A percentile compares a stretch with the other conserved stretches of the same genome.
Evolutionary conservation across 2,888 invertebrate species (phyloP).

Genomic region (Formica aserva): DNA sequence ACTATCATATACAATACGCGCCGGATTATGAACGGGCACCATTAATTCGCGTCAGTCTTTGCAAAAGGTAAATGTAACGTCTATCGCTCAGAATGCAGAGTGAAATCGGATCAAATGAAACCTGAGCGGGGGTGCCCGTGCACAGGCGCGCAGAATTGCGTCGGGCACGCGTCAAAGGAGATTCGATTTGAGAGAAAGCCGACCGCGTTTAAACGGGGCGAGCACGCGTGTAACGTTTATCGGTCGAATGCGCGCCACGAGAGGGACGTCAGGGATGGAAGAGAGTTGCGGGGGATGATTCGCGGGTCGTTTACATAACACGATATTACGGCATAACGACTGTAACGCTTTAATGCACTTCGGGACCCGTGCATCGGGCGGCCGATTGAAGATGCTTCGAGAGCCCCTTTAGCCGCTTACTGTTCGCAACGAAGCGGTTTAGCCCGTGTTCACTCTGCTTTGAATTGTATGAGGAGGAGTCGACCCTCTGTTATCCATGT

Average conservation of each 20-base stretch:
- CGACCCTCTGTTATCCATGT: not conserved
- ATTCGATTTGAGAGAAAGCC: slow-evolving; percentile 49
- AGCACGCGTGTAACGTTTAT: slow-evolving; percentile 56
- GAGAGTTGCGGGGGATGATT: slow-evolving; percentile 41
- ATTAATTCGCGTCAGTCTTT: slow-evolving; percentile 52
- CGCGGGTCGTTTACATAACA: slow-evolving; percentile 61
- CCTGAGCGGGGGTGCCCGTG: not conserved
- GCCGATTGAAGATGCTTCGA: slow-evolving; percentile 57
- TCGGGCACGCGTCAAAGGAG: slow-evolving; percentile 55
- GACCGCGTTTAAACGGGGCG: slow-evolving; percentile 38
- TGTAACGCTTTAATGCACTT: slow-evolving; percentile 60
- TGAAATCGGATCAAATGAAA: slow-evolving; percentile 50
- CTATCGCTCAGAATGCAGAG: slow-evolving; percentile 50
- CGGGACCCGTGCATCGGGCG: slow-evolving; percentile 35
- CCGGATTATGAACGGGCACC: slow-evolving; percentile 22
- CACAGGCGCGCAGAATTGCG: slow-evolving; percentile 44
- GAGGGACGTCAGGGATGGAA: not conserved
- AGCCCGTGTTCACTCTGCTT: not conserved
- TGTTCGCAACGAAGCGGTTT: slow-evolving; percentile 42
- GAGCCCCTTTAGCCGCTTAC: slow-evolving; percentile 44
- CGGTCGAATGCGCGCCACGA: slow-evolving; percentile 49
- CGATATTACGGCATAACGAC: slow-evolving; percentile 56
- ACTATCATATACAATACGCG: slow-evolving; percentile 4
- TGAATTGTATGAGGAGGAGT: not conserved
- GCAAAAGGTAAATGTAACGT: slow-evolving; percentile 54